Evolutionary conservation across 2,888 invertebrate species (phyloP).

Genomic region (Petrolisthes manimaculis): DNA sequence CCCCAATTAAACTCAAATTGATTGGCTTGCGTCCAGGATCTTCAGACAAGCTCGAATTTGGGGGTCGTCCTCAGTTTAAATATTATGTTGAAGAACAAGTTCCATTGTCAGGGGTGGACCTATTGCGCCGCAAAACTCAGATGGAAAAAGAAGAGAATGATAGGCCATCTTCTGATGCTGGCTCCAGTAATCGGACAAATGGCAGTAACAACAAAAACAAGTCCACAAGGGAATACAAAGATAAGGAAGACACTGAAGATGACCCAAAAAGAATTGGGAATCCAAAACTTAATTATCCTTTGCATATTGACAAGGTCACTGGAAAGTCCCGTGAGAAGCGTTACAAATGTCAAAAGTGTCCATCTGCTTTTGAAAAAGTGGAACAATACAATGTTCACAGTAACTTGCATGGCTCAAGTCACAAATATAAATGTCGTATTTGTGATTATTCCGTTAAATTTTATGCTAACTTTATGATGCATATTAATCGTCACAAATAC

Average conservation of each 20-base stretch:
- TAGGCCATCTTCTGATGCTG: conserved; percentile 13
- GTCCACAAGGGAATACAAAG: conserved; percentile 29
- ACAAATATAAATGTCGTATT: conserved; percentile 83
- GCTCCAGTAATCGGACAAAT: conserved; percentile 4
- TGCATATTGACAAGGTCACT: conserved; percentile 72
- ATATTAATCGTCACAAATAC: conserved; percentile 79
- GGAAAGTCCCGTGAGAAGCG: conserved; percentile 80
- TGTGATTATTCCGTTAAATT: conserved; percentile 92
- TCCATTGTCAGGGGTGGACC: conserved; percentile 66
- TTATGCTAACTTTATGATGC: conserved; percentile 86
- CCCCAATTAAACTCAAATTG: conserved; percentile 63
- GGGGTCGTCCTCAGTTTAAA: conserved; percentile 58
- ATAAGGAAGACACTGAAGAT: conserved; percentile 53
- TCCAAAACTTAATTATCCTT: conserved; percentile 82
- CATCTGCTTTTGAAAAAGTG: conserved; percentile 87
- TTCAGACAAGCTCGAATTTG: conserved; percentile 32
- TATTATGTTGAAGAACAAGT: conserved; percentile 64
- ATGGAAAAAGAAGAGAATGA: conserved; percentile 56
- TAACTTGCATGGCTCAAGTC: conserved; percentile 85
- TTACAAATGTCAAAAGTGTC: conserved; percentile 87
- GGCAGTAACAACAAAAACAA: conserved; percentile 37
- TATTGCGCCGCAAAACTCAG: conserved; percentile 63
- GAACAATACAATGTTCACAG: conserved; percentile 87
- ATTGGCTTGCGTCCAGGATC: conserved; percentile 50
- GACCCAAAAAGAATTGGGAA: conserved; percentile 77